Evolutionary conservation across 2,888 invertebrate genomes (phyloP).

Genomic region (Hoplodrina blanda): DNA sequence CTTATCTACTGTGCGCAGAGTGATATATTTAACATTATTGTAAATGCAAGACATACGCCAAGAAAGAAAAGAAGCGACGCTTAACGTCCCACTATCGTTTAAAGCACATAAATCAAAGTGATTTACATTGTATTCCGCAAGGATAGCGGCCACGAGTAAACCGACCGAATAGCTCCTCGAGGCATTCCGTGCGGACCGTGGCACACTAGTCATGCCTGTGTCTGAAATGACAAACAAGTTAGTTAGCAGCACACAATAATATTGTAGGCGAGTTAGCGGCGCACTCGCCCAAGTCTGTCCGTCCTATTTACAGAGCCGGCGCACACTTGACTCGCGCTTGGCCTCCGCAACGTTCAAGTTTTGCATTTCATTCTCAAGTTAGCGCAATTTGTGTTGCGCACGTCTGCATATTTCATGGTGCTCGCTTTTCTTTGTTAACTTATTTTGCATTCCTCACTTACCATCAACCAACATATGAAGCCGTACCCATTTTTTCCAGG

Average conservation of each 20-base stretch:
- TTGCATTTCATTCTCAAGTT: slow-evolving; percentile 84
- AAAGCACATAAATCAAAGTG: slow-evolving; percentile 54
- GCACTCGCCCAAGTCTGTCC: slow-evolving; percentile 69
- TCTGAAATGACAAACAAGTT: slow-evolving; percentile 77
- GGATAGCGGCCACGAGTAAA: slow-evolving; percentile 48
- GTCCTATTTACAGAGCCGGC: slow-evolving; percentile 77
- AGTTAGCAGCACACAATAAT: slow-evolving; percentile 76
- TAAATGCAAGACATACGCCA: slow-evolving; percentile 32
- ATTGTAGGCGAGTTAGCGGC: slow-evolving; percentile 74
- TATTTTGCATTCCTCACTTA: slow-evolving; percentile 70
- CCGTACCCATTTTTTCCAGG: slow-evolving; percentile 13
- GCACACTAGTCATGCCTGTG: slow-evolving; percentile 66
- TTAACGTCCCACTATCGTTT: slow-evolving; percentile 34
- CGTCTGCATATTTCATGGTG: slow-evolving; percentile 79
- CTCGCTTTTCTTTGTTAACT: slow-evolving; percentile 73
- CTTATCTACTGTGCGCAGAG: not conserved
- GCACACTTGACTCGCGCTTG: slow-evolving; percentile 83
- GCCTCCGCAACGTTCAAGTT: slow-evolving; percentile 80
- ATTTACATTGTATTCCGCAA: slow-evolving; percentile 59
- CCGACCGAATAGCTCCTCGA: slow-evolving; percentile 65
- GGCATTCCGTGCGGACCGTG: slow-evolving; percentile 62
- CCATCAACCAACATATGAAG: slow-evolving; percentile 48
- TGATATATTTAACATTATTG: slow-evolving; percentile 30
- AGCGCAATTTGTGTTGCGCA: slow-evolving; percentile 83
- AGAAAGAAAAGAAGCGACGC: slow-evolving; percentile 25